These are phyloP conservation scores for Tridacna crocea DNA, from an alignment of 2,888 invertebrate species.

Conservation along the genomic window DNA sequence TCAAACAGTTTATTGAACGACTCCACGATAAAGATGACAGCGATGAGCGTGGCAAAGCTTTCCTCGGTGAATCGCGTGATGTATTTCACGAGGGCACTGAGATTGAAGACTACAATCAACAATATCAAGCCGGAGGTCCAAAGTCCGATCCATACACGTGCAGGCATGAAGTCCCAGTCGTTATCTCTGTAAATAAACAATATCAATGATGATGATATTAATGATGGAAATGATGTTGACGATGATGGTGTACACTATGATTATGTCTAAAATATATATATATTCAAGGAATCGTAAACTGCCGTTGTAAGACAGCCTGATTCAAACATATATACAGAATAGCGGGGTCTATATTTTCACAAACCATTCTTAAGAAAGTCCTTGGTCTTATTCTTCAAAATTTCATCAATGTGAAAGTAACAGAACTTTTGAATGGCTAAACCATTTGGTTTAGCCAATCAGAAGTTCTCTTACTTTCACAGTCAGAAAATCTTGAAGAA, in stretches of 20 bases:
- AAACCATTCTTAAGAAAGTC: no score
- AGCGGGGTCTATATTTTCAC: no score
- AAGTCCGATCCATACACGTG: conserved; percentile 97
- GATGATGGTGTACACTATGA: background rate
- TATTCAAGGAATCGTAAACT: background rate
- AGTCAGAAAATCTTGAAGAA: no score
- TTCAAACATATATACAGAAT: no score
- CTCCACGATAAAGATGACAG: conserved; percentile 98
- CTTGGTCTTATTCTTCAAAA: no score
- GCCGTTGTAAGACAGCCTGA: no score
- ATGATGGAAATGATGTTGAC: background rate
- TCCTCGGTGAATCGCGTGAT: conserved; percentile 99
- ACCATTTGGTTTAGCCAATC: no score
- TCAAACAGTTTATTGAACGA: conserved; percentile 96
- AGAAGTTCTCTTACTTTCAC: no score
- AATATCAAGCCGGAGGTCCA: conserved; percentile 95
- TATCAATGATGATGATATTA: conserved; percentile 4
- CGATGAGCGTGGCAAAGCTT: conserved; percentile 97
- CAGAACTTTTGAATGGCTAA: no score
- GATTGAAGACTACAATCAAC: conserved; percentile 95
- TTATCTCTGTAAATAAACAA: conserved; percentile 85
- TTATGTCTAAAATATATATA: background rate
- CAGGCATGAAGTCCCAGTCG: conserved; percentile 96
- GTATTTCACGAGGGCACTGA: conserved; percentile 97
- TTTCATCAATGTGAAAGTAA: no score